phyloP scores from a whole-genome alignment of 2,888 invertebrate genomes.

The Harpalus rubripes region DNA sequence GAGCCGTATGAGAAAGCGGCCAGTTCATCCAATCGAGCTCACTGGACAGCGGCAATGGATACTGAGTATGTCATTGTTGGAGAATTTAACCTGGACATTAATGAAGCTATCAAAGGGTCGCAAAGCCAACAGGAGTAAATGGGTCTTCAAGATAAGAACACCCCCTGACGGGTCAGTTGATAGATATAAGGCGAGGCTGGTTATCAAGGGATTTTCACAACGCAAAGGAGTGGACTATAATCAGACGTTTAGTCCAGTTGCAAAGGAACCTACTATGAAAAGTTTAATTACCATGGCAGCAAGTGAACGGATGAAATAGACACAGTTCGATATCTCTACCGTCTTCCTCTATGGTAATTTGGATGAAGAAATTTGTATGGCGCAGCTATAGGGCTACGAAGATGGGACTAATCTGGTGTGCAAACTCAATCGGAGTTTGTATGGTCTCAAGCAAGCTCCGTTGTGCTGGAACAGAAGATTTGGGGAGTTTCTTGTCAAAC shows the following conservation, averaged over 20 bases:
- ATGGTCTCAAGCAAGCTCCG: too few relatives aligned
- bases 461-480: conserved; percentile 73
- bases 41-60: background rate
- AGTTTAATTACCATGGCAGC: conserved; percentile 68
- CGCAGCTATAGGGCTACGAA: too few relatives aligned
- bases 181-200: conserved; percentile 70
- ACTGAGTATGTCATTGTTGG: background rate
- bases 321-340: conserved; percentile 56
- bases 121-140: conserved; percentile 67
- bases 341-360: conserved; percentile 67
- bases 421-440: too few relatives aligned
- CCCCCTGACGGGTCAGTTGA: conserved; percentile 67
- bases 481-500: conserved; percentile 70
- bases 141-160: conserved; percentile 70
- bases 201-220: conserved; percentile 63
- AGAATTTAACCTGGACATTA: conserved; percentile 1
- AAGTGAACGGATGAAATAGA: conserved; percentile 67
- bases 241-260: conserved; percentile 70
- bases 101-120: background rate
- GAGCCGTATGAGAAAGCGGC: background rate
- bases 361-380: background rate
- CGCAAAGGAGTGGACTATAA: conserved; percentile 68
- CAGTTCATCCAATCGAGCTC: background rate
- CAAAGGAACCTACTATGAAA: conserved; percentile 62
- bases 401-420: too few relatives aligned